A percentile compares a stretch with the other conserved stretches of the same genome.
These are phyloP conservation scores for Pogonomyrmex californicus DNA, from an alignment of 1,140 invertebrate species.

Conservation along the genomic window DNA sequence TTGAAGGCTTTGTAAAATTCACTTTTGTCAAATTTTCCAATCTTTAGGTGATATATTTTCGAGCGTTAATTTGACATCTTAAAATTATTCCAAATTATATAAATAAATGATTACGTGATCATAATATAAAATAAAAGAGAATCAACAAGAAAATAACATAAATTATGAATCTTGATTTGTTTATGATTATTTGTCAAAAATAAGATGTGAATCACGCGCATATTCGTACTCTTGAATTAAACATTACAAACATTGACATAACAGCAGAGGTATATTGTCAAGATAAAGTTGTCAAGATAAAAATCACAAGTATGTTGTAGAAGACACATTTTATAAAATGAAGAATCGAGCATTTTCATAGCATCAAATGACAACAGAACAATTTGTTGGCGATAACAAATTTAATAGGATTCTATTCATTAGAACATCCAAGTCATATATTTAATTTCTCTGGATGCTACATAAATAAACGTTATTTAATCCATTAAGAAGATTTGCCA, in stretches of 20 bases:
- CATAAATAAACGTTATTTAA: neutral
- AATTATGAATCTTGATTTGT: neutral
- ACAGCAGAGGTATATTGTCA: conserved; percentile 35
- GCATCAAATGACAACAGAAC: neutral
- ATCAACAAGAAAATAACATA: neutral
- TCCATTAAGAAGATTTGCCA: neutral
- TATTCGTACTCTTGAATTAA: neutral
- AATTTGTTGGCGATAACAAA: neutral
- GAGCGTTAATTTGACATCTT: neutral
- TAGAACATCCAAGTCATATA: neutral
- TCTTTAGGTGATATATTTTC: neutral
- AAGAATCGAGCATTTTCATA: neutral
- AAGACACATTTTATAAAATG: conserved; percentile 8
- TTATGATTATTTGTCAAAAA: neutral
- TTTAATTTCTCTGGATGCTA: neutral
- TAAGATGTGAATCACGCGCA: neutral
- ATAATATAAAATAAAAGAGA: neutral
- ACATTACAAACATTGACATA: conserved; percentile 7
- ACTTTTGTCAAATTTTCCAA: neutral
- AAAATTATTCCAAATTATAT: conserved; percentile 3
- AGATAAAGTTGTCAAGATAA: too few species aligned
- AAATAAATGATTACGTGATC: neutral
- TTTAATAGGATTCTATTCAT: neutral
- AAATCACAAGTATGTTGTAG: conserved; percentile 23
- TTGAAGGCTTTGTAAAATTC: neutral